Conservation (phyloP, 2,113 vertebrate genomes). For the Melanerpes aurifrons region DNA sequence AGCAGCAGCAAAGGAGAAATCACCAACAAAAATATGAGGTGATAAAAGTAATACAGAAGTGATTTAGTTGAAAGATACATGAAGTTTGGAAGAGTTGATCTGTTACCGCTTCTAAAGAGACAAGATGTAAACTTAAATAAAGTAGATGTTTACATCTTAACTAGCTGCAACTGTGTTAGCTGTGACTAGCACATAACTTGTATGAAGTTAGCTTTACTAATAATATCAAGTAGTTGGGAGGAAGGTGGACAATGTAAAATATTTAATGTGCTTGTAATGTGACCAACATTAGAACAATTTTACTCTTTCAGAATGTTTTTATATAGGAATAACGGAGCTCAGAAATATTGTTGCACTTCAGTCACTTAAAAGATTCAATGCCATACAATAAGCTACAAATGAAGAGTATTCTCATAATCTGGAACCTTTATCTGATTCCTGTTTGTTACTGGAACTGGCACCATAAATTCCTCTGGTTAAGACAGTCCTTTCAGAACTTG, state of each 20-base stretch:
- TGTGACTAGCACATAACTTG: neutral
- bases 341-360: neutral
- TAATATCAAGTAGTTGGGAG: neutral
- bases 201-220: neutral
- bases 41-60: neutral
- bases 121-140: neutral
- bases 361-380: neutral
- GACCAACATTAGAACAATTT: neutral
- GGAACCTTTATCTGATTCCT: neutral
- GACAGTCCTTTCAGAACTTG: neutral
- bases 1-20: neutral
- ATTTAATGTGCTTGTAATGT: neutral
- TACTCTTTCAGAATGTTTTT: neutral
- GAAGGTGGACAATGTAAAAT: neutral
- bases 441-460: neutral
- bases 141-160: neutral
- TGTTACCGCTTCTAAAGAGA: neutral
- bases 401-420: neutral
- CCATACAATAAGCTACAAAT: neutral
- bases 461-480: neutral
- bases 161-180: neutral
- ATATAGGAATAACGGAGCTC: neutral
- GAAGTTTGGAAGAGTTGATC: neutral
- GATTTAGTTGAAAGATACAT: neutral
- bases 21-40: neutral